These are phyloP conservation scores for Heliocidaris erythrogramma DNA, from an alignment of 35 echinoderm and acorn worm species.

Conservation along the genomic window DNA sequence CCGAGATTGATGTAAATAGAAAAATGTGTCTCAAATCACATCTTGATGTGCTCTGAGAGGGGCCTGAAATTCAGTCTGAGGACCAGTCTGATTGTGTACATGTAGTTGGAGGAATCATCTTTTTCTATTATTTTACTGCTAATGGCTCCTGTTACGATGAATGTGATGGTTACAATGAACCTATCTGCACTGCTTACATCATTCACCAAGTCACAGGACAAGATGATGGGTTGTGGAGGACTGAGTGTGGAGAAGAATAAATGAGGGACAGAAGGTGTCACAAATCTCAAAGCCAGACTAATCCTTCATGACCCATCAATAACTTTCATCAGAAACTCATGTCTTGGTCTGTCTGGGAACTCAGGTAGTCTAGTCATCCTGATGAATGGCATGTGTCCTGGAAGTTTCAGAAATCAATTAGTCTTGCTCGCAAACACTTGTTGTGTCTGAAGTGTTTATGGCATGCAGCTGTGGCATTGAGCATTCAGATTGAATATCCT, in stretches of 20 bases:
- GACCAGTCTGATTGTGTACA: no score
- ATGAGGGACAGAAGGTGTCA: neutral
- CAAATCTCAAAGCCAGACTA: neutral
- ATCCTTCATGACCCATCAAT: neutral
- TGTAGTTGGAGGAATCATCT: no score
- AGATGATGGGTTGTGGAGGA: neutral
- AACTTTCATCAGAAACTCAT: neutral
- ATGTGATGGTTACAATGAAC: no score
- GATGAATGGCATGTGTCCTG: conserved; percentile 9
- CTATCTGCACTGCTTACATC: neutral
- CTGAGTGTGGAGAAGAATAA: neutral
- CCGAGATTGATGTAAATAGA: no score
- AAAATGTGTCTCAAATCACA: no score
- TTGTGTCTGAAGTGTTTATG: neutral
- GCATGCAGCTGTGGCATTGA: no score
- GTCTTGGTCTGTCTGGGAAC: neutral
- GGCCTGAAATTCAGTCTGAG: no score
- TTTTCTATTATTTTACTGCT: no score
- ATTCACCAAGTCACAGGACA: neutral
- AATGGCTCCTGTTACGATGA: no score
- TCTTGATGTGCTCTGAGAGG: no score
- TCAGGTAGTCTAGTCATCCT: neutral
- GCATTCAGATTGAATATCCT: no score
- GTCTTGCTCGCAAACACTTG: neutral
- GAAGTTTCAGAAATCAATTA: neutral